phyloP scores from a whole-genome alignment of 2,797 vertebrate species.

The Mallotus villosus region DNA sequence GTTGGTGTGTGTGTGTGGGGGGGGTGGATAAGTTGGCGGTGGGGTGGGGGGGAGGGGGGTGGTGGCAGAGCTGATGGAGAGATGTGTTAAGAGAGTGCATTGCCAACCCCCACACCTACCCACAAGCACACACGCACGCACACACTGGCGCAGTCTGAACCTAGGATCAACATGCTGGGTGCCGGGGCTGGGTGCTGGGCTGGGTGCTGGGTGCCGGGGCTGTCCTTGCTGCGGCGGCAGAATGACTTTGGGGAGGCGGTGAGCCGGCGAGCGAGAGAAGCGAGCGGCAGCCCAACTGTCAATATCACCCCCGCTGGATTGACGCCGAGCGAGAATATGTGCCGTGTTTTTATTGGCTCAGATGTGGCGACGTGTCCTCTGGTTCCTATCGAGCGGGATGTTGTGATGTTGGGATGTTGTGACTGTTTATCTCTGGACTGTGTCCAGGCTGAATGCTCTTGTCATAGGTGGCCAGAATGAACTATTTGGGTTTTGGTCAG shows the following conservation, averaged over 20 bases:
- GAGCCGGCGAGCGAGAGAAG: slow-evolving; percentile 5
- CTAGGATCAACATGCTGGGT: slow-evolving; percentile 37
- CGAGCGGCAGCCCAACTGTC: slow-evolving; percentile 61
- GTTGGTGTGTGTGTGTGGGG: slow-evolving; percentile 47
- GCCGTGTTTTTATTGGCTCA: slow-evolving; percentile 66
- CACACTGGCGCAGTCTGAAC: slow-evolving; percentile 54
- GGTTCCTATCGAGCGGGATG: slow-evolving; percentile 52
- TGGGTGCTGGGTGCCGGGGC: neutral
- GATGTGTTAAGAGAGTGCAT: slow-evolving; percentile 35
- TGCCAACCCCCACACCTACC: neutral
- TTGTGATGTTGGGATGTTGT: slow-evolving; percentile 33
- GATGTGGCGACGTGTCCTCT: slow-evolving; percentile 55
- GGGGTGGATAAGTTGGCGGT: slow-evolving; percentile 39
- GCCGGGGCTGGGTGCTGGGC: too few species aligned
- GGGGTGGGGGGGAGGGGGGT: slow-evolving; percentile 39
- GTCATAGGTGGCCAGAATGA: too few species aligned
- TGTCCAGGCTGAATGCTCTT: neutral
- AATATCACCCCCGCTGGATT: slow-evolving; percentile 61
- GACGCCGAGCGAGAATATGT: slow-evolving; percentile 57
- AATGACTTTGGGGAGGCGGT: slow-evolving; percentile 67
- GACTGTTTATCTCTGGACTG: slow-evolving; percentile 22
- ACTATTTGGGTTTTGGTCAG: too few species aligned
- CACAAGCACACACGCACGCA: slow-evolving; percentile 20
- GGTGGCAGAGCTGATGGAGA: slow-evolving; percentile 64
- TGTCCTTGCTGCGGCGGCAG: slow-evolving; percentile 67